These are phyloP conservation scores for Macroramphosus scolopax DNA, from an alignment of 2,797 vertebrate genomes.

Conservation along the genomic window DNA sequence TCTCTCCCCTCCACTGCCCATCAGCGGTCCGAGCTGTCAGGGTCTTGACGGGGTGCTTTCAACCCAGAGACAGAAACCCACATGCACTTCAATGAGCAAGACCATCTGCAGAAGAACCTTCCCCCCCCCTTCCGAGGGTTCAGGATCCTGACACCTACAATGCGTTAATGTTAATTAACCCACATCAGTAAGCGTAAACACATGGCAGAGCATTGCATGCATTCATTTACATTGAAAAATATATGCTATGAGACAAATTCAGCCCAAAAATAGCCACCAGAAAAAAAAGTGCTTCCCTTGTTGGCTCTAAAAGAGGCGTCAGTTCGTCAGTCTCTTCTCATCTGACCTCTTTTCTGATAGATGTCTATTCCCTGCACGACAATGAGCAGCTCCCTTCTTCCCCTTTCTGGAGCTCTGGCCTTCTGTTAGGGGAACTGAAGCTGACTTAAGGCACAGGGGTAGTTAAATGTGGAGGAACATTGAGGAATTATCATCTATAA, in stretches of 20 bases:
- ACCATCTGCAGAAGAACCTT: slow-evolving; percentile 8
- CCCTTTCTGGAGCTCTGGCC: slow-evolving; percentile 11
- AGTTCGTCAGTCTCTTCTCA: slow-evolving; percentile 38
- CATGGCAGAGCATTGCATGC: background rate
- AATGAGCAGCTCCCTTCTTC: slow-evolving; percentile 4
- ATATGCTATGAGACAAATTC: slow-evolving; percentile 17
- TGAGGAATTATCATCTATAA: background rate
- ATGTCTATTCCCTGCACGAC: slow-evolving; percentile 36
- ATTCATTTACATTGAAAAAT: slow-evolving; percentile 1
- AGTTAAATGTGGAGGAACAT: slow-evolving; percentile 1
- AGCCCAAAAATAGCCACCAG: slow-evolving; percentile 32
- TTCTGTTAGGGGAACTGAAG: slow-evolving; percentile 16
- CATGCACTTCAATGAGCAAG: slow-evolving; percentile 20
- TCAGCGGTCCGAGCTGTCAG: slow-evolving; percentile 47
- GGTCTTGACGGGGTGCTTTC: slow-evolving; percentile 24
- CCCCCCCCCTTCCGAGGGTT: background rate
- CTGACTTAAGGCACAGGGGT: slow-evolving; percentile 1
- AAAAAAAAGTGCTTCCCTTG: slow-evolving; percentile 17
- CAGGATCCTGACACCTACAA: slow-evolving; percentile 11
- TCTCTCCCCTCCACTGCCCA: slow-evolving; percentile 37
- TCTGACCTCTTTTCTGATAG: slow-evolving; percentile 60
- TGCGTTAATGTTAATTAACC: slow-evolving; percentile 14
- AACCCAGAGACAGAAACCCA: slow-evolving; percentile 28
- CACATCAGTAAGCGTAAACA: slow-evolving; percentile 24
- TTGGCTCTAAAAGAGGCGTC: slow-evolving; percentile 32